These are phyloP conservation scores for Spea hammondii DNA, from an alignment of 2,797 vertebrate species.

Conservation along the genomic window DNA sequence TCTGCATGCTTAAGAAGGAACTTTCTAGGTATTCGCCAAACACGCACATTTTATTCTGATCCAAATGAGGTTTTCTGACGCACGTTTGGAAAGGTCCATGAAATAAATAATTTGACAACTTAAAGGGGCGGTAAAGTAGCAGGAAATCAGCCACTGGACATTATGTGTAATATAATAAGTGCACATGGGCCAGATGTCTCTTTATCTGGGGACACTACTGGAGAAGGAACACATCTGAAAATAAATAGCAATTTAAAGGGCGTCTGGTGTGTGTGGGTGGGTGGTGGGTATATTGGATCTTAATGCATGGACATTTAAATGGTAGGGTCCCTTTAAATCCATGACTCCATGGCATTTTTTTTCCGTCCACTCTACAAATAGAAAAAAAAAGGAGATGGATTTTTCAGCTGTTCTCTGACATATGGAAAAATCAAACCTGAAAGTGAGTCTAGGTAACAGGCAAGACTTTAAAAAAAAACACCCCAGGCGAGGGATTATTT, in stretches of 20 bases:
- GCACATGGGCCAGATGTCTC: too few relatives aligned
- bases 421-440: conserved; percentile 1
- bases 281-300: too few relatives aligned
- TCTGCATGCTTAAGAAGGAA: conserved; percentile 34
- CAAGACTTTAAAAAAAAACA: neutral
- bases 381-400: neutral
- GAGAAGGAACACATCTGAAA: too few relatives aligned
- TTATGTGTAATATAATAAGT: too few relatives aligned
- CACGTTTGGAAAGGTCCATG: neutral
- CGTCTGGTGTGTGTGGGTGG: too few relatives aligned
- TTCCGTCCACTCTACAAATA: neutral
- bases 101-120: neutral
- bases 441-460: neutral
- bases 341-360: neutral
- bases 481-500: neutral
- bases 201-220: too few relatives aligned
- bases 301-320: neutral
- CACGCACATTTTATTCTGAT: neutral
- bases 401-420: conserved; percentile 13
- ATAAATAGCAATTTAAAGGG: too few relatives aligned
- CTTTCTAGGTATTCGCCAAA: conserved; percentile 33
- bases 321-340: neutral
- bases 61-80: too few relatives aligned
- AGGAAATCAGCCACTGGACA: too few relatives aligned
- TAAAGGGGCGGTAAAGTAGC: neutral